Base-by-base conservation (phyloP, 92 coral and sea anemone species). In the Porites divaricata region DNA sequence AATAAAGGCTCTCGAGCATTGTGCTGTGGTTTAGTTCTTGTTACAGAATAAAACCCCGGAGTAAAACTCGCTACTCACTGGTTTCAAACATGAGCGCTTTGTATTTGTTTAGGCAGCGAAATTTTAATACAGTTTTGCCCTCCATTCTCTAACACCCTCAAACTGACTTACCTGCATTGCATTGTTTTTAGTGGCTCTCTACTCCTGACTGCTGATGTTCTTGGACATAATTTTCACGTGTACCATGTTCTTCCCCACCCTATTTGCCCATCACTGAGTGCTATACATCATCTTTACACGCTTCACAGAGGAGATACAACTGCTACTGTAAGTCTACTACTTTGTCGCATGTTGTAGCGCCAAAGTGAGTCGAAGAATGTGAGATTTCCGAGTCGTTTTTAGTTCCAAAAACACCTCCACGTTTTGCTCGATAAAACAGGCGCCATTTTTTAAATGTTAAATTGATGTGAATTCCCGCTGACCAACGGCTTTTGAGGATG, bases 231-330 rank as follows among this genome's bases (percentile, higher is more conserved):
- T 24, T 96, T 96, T 86, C 98, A 96, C 81, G 94, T 96, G 75
- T 96, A 92, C 56, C 98, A 89, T n/a, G 69, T 96, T 81, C 89
- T 96, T 91, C 96, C 99, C 69, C 99, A 96, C 81, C 99, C 99
- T 21, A 87, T 91, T 54, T 96, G 99, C 67, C 92, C 99, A 10
- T 96, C 99, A 10, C 96, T 96, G 10, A 95, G 98, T 35, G 90
- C 99, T 22, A 95, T 96, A 13, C 99, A 96, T 78, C 99, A 96
- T 68, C 90, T 94, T 25, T 96, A 96, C 84, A 94, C 95, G 35
- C 89, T 96, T 70, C 99, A 96, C 89, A 85, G 99, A 73, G 99
- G 99, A 21, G 96, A 96, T 81, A 96, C 99, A 49, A 92, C 98
- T 76, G 99, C 99, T 3, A 94, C 99, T 56, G 99, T 96, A 84